phyloP scores from a whole-genome alignment of 2,888 invertebrate genomes.

The Perizoma affinitatum region DNA sequence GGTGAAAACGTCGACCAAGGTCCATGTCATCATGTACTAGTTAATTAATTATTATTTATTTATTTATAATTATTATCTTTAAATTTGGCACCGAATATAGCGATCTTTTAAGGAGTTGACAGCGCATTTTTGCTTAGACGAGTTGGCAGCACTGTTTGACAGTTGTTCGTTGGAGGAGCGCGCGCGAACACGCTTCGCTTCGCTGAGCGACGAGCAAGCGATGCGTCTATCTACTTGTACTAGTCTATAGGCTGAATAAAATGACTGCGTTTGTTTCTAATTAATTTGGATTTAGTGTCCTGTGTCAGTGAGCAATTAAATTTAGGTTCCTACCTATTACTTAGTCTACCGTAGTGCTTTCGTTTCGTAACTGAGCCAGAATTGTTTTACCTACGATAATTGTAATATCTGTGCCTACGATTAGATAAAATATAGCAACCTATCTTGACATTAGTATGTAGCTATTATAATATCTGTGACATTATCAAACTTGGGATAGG shows the following conservation, averaged over 20 bases:
- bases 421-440: conserved; percentile 30
- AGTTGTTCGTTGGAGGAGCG: conserved; percentile 50
- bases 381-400: conserved; percentile 22
- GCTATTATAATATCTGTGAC: too few species aligned
- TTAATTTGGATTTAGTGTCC: conserved; percentile 44
- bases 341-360: conserved; percentile 37
- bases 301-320: conserved; percentile 54
- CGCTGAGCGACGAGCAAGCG: conserved; percentile 19
- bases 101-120: too few species aligned
- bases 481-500: too few species aligned
- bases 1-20: too few species aligned
- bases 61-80: too few species aligned
- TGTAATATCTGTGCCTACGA: too few species aligned
- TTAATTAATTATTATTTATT: too few species aligned
- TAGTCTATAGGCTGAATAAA: background rate
- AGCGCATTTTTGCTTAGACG: too few species aligned
- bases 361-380: conserved; percentile 46
- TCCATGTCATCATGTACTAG: too few species aligned
- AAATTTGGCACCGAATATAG: too few species aligned
- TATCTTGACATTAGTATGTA: too few species aligned
- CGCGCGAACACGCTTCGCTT: conserved; percentile 43
- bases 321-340: conserved; percentile 2
- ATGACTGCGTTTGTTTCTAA: background rate
- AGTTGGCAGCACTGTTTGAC: conserved; percentile 46
- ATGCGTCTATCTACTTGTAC: conserved; percentile 13